Evolutionary conservation across 2,113 vertebrate species (phyloP).

Genomic region (Zosterops pallidus): DNA sequence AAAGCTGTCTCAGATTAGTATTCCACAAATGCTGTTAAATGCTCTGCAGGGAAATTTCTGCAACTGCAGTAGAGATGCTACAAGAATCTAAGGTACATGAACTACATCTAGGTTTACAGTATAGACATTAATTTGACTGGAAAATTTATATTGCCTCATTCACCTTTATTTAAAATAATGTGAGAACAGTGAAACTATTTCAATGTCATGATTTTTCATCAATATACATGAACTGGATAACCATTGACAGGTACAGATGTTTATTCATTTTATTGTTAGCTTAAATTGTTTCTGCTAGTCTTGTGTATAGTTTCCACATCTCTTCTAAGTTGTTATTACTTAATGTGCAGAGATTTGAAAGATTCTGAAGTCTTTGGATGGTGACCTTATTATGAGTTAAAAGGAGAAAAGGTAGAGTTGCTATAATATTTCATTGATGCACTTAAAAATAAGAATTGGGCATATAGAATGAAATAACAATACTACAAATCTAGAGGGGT

Average conservation of each 20-base stretch:
- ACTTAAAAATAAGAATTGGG: background rate
- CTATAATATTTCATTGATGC: background rate
- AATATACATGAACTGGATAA: background rate
- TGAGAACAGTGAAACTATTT: background rate
- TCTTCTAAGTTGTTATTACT: background rate
- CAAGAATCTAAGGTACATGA: background rate
- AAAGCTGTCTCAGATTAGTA: slow-evolving; percentile 2
- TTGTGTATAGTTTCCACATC: background rate
- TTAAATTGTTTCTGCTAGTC: background rate
- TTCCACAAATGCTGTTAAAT: background rate
- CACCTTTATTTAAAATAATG: background rate
- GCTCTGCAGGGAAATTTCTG: slow-evolving; percentile 2
- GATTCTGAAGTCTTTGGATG: background rate
- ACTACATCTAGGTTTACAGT: background rate
- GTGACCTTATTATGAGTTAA: background rate
- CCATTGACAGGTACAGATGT: background rate
- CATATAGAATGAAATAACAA: background rate
- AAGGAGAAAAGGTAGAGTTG: background rate
- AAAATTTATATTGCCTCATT: background rate
- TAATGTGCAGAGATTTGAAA: background rate
- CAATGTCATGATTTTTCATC: background rate
- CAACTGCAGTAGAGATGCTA: background rate
- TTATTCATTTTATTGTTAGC: background rate
- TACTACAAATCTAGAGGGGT: background rate
- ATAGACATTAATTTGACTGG: background rate